Evolutionary conservation across 1,140 invertebrate genomes (phyloP), one percentile per base, ranked within the genome.

Genomic region (Brachionus asplanchnoidis): DNA sequence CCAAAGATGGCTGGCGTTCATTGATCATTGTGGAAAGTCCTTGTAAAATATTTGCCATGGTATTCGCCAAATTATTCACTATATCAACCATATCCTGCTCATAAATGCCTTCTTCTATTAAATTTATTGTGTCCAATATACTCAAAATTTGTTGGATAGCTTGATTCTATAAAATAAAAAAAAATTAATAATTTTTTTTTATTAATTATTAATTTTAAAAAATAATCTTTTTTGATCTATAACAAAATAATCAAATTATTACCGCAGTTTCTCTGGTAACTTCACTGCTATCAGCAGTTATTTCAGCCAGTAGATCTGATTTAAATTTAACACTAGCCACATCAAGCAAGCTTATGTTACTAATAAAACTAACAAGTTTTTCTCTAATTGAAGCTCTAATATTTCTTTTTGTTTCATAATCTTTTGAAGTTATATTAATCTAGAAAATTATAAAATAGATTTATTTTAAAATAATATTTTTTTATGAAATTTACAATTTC

Each of bases 371-470:
- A n/a, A 82, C 12, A 9, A 82, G 14, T 20, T 11, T 60, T 11
- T 82, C 79, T 40, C 79, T 36, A 14, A 65, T 42, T 1, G 23
- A 65, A 23, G 79, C 20, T 42, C 79, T 60, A 8, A 6, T 12
- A 44, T 82, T 68, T 65, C 79, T 28, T 82, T 20, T 82, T 11
- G 50, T 32, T 40, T 82, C 79, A 46, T 82, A 82, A 23, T 82
- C 79, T 11, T 17, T 36, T 17, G 36, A 60, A 8, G n/a, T 82
- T 20, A 68, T 82, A 36, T 68, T 65, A 14, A 50, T 26, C 73
- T 77, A 17, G 2, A 4, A 77, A 77, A 77, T 36, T 36, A 36
- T 12, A 4, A 50, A 77, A 36, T 32, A 12, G 7, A 26, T 46
- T 40, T 14, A 42, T 2, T 4, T 12, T 66, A 3, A 28, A 44